Conservation (phyloP, 92 coral and sea anemone species). For the Epizoanthus stellaris region DNA sequence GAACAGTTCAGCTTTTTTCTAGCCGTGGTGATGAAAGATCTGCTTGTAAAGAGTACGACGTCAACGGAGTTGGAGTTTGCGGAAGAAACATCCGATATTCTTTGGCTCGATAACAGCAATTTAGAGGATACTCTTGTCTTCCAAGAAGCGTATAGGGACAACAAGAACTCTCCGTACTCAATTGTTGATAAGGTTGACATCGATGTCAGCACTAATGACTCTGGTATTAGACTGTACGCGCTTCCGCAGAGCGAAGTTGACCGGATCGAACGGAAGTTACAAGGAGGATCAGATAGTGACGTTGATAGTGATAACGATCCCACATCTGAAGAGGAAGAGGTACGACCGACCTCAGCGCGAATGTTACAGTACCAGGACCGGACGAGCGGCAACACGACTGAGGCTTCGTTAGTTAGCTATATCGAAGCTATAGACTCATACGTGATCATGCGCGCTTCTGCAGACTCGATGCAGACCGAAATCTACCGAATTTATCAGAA, state of each 20-base stretch:
- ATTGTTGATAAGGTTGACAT: conserved; percentile 46
- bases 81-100: conserved; percentile 50
- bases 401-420: conserved; percentile 29
- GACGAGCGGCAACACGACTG: conserved; percentile 50
- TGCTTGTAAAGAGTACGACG: conserved; percentile 11
- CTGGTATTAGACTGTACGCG: conserved; percentile 47
- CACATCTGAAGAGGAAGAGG: conserved; percentile 27
- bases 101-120: conserved; percentile 61
- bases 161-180: conserved; percentile 59
- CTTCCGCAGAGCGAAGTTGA: conserved; percentile 61
- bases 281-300: conserved; percentile 61
- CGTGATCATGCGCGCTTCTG: neutral
- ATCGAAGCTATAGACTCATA: conserved; percentile 47
- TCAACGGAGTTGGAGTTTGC: conserved; percentile 51
- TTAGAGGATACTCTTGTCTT: conserved; percentile 45
- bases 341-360: conserved; percentile 40
- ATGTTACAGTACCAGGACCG: conserved; percentile 51
- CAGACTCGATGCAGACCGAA: no score
- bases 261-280: conserved; percentile 43
- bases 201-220: conserved; percentile 38
- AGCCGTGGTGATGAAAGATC: conserved; percentile 48
- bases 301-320: conserved; percentile 47
- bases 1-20: conserved; percentile 47
- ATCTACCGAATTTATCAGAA: conserved; percentile 25
- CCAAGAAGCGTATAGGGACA: conserved; percentile 66